Evolutionary conservation across 2,113 vertebrate genomes (phyloP), one percentile per base, ranked within the genome.

Genomic region (Eulemur macaco): DNA sequence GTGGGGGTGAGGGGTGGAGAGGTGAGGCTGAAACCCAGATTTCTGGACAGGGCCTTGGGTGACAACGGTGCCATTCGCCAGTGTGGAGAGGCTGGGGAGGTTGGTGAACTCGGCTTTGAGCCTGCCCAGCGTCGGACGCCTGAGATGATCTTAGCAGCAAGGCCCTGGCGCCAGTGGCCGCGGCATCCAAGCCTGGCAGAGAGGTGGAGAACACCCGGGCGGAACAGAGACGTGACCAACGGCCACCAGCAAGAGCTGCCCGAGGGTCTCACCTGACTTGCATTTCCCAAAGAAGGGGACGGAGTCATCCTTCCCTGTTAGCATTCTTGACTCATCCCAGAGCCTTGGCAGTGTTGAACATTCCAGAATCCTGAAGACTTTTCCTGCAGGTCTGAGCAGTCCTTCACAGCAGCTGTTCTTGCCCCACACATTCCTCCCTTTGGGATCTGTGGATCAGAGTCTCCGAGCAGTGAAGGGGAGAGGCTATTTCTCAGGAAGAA

Each of bases 11-110:
- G 56, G 12, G 47, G 7, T 15, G 23, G 76, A 77, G 25, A 13
- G 60, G 18, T 9, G n/a, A 58, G 29, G 39, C 64, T 0, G 5
- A 23, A 37, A 21, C n/a, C 50, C 45, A 3, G 42, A 8, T 64
- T 81, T 91, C 76, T 56, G n/a, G 52, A 23, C 29, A 27, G 6
- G 68, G 29, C 50, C 56, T 42, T 6, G 80, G 29, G 8, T 31
- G 52, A 25, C 88, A 6, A 5, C 0, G 0, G 21, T 6, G 83
- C 47, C 27, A 0, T 56, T 25, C 5, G 37, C 60, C 0, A 0
- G 77, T 8, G 2, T 5, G 25, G 37, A 47, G 45, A 47, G 17
- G 64, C 56, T 13, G 18, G 47, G 66, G 66, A 45, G 50, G 1
- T 1, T 1, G 25, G 5, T 45, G 73, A 39, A 37, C 80, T 47